Percentiles rank a stretch among this genome's conserved stretches.
phyloP scores from a whole-genome alignment of 2,888 invertebrate genomes.

The Netelia inedita region DNA sequence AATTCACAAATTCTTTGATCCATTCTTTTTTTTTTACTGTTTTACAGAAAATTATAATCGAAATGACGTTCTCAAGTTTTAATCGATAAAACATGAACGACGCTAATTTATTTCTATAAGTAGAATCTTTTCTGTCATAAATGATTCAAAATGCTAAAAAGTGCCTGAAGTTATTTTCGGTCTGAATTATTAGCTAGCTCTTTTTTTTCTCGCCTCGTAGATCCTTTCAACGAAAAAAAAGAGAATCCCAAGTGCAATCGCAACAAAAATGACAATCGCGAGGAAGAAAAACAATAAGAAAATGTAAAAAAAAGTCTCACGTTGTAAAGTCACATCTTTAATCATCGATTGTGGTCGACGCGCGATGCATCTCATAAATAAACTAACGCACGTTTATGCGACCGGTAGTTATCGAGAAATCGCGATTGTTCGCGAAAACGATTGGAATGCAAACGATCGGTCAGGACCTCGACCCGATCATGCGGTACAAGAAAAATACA shows the following conservation, averaged over 20 bases:
- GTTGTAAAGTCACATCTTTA: slow-evolving; percentile 33
- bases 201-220: not conserved
- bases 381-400: slow-evolving; percentile 31
- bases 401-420: slow-evolving; percentile 49
- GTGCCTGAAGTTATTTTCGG: not conserved
- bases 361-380: slow-evolving; percentile 57
- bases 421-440: slow-evolving; percentile 41
- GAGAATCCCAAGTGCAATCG: not conserved
- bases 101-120: too few relatives aligned
- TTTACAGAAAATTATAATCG: too few relatives aligned
- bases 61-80: too few relatives aligned
- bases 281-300: not conserved
- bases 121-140: too few relatives aligned
- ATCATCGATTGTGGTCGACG: slow-evolving; percentile 53
- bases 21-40: not conserved
- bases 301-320: not conserved
- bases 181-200: not conserved
- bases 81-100: too few relatives aligned
- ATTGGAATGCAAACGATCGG: slow-evolving; percentile 55
- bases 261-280: not conserved
- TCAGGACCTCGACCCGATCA: slow-evolving; percentile 48
- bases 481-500: slow-evolving; percentile 15
- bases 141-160: not conserved
- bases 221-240: not conserved
- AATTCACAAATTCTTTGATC: not conserved